Evolutionary conservation across 2,113 vertebrate species (phyloP), one percentile per base, ranked within the genome.

Genomic region (Chitala chitala): DNA sequence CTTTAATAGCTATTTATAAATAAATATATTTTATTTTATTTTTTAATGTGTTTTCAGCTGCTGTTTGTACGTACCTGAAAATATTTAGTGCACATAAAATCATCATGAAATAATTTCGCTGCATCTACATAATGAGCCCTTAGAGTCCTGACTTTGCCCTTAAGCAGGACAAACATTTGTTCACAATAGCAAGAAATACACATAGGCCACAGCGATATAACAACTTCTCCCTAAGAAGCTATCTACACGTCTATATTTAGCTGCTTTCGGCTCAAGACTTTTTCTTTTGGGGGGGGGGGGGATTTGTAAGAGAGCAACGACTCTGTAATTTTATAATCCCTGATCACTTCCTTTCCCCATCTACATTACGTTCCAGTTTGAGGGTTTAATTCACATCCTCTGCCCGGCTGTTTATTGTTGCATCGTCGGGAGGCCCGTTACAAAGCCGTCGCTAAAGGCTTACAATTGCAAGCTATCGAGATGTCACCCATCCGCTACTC

Each of bases 311-410:
- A 51, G 46, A 51, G 26, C 6, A 15, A 69, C 20, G 44, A 29
- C 29, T 69, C 26, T 69, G 68, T 69, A 69, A 69, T 53, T 50
- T 69, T 51, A 69, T 69, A 69, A 69, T 51, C 68, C 68, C 24
- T 48, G 40, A 22, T 17, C 13, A 12, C 48, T 31, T 2, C 50
- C 33, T 53, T 50, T 31, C 68, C 26, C 36, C 40, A 26, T 51
- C 17, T 13, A 31, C 22, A 51, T 69, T 69, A 22, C 33, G 17
- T 51, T 69, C 26, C 48, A 6, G 33, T 22, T 44, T 31, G 66
- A 20, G 68, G 48, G 15, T 51, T 50, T 69, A 33, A 69, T 69
- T 53, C 68, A 51, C 68, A 69, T 33, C 68, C 46, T 15, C 66
- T 3, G 29, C 17, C 48, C 13, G 9, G 12, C 65, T 3, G 15